A percentile compares a stretch with the other conserved stretches of the same genome.
Conservation (phyloP, 2,113 vertebrate genomes). For the Semnopithecus entellus region DNA sequence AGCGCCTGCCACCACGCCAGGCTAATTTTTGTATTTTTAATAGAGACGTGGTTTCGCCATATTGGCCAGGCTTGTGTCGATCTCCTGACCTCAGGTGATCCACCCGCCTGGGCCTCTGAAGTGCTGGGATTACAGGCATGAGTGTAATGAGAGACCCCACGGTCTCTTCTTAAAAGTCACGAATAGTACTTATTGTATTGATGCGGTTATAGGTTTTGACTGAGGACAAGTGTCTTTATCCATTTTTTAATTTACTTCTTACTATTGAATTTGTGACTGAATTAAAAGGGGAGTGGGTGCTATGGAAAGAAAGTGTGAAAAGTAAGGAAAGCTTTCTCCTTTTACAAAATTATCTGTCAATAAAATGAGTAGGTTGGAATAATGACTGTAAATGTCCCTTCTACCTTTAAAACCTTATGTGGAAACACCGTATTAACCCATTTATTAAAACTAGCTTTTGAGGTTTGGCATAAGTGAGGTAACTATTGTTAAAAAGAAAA, state of each 20-base stretch:
- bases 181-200: neutral
- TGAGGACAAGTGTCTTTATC: neutral
- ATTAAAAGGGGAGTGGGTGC: neutral
- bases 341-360: neutral
- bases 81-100: too few relatives aligned
- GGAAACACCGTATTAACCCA: neutral
- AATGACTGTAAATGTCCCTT: neutral
- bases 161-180: neutral
- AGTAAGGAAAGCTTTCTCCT: neutral
- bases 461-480: neutral
- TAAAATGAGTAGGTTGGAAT: slow-evolving; percentile 8
- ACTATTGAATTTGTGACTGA: neutral
- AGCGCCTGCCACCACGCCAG: too few relatives aligned
- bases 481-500: slow-evolving; percentile 33
- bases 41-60: too few relatives aligned
- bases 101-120: too few relatives aligned
- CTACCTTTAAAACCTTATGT: slow-evolving; percentile 22
- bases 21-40: too few relatives aligned
- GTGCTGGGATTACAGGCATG: too few relatives aligned
- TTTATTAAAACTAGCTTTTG: neutral
- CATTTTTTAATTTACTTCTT: slow-evolving; percentile 12
- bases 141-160: too few relatives aligned
- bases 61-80: too few relatives aligned
- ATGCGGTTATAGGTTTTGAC: neutral
- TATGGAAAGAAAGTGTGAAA: neutral